Base-by-base conservation (phyloP, 1,140 invertebrate species). In the Pentalonia nigronervosa region DNA sequence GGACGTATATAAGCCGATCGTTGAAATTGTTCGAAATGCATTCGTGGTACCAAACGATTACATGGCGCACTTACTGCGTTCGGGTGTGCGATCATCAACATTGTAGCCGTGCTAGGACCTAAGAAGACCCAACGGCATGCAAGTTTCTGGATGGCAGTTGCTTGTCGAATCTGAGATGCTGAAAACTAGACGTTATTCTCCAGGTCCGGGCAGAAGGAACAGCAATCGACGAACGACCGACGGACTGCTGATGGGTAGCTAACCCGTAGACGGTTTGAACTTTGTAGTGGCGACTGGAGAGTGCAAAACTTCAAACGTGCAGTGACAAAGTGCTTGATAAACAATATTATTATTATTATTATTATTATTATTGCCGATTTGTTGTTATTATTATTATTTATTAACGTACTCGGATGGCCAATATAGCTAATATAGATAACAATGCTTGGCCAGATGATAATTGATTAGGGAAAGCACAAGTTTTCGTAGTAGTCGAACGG, bases 1-100 rank as follows among this genome's bases (percentile, higher is more conserved):
- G 84, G 36, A 30, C 23, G 36, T 41, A 86, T 47, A 86, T 45
- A 36, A 41, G 83, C 21, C 36, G 23, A 84, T 41, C 83, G 83
- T 84, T 25, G 83, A 25, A 25, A 84, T 41, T 41, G 36, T 84
- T 41, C 6, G 60, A 11, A 41, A 84, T 45, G 84, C 86, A n/a
- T 50, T 88, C 34, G 56, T 48, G 87, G 87, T 89, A 89, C 87
- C 48, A 36, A n/a, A 56, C 87, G 87, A 45, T 89, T 45, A 34
- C 87, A 89, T 36, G 48, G 87, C n/a, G 87, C 87, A 89, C 87
- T 89, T 56, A 89, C 87, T 89, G 87, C 50, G 87, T 89, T 89
- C 34, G 23, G 36, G n/a, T 25, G 47, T 47, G 45, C 84, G 4
- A 86, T n/a, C 84, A 86, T 45, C 84, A 76, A 47, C 45, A 25